Conservation (phyloP, 2,888 invertebrate species). For the Brachynemurus nebulosus region DNA sequence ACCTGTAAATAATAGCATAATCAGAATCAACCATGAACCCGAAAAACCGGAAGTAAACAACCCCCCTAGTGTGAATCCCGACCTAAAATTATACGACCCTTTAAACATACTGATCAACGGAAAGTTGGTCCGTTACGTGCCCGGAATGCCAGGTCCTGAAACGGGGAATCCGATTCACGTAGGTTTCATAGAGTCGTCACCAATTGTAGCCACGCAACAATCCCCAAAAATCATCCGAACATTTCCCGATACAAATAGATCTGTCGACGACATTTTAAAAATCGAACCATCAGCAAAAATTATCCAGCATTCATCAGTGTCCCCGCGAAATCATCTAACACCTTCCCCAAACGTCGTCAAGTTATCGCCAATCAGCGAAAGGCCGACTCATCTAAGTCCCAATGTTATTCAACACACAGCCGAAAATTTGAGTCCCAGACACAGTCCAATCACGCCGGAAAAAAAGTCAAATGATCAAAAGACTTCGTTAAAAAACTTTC, state of each 20-base stretch:
- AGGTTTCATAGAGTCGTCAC: conserved; percentile 24
- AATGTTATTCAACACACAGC: background rate
- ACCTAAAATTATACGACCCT: conserved; percentile 31
- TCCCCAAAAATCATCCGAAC: conserved; percentile 8
- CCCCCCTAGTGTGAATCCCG: background rate
- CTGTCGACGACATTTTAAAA: background rate
- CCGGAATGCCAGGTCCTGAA: conserved; percentile 72
- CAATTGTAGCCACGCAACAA: conserved; percentile 15
- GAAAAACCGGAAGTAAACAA: background rate
- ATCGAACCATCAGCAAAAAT: background rate
- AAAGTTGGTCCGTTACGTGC: conserved; percentile 71
- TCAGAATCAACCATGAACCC: background rate
- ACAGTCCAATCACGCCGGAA: background rate
- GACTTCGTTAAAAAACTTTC: conserved; percentile 5
- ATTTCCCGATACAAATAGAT: background rate
- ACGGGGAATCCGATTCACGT: conserved; percentile 12
- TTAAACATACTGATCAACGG: conserved; percentile 43
- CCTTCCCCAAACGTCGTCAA: no score
- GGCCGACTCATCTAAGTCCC: background rate
- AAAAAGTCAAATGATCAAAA: background rate
- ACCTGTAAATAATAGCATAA: no score
- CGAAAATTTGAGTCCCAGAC: background rate
- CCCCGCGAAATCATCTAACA: no score
- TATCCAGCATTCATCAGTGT: no score
- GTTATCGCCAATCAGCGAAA: background rate